Conservation (phyloP, 92 coral and sea anemone species). For the Blastomussa wellsi region DNA sequence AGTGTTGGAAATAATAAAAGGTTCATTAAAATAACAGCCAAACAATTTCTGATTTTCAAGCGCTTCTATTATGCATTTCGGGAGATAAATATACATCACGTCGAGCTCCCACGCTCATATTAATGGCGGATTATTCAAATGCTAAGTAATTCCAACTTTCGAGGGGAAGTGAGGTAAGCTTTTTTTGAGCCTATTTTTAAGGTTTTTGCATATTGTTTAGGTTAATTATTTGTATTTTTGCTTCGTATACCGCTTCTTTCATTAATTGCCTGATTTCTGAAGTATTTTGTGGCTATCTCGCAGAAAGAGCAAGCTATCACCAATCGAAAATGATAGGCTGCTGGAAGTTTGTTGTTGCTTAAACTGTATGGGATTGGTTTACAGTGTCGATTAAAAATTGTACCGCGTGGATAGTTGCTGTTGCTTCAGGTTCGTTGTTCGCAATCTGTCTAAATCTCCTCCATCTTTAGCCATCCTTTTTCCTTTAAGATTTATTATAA, state of each 20-base stretch:
- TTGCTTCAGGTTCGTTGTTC: neutral
- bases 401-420: constrained; percentile 17
- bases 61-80: too few species aligned
- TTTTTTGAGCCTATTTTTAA: constrained; percentile 30
- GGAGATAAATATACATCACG: too few species aligned
- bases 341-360: constrained; percentile 20
- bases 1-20: too few species aligned
- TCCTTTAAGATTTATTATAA: too few species aligned
- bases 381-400: constrained; percentile 18
- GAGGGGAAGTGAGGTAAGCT: constrained; percentile 43
- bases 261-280: constrained; percentile 12
- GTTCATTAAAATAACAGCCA: too few species aligned
- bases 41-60: too few species aligned
- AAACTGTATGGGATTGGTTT: constrained; percentile 8
- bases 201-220: constrained; percentile 22
- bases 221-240: constrained; percentile 21
- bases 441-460: too few species aligned
- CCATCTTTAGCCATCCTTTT: too few species aligned
- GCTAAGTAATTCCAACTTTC: too few species aligned
- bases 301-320: neutral
- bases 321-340: neutral
- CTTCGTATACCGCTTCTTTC: neutral
- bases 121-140: too few species aligned
- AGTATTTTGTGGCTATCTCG: constrained; percentile 18
- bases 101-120: too few species aligned